Conservation (phyloP, 2,888 invertebrate species). For the Morpho deidamia region DNA sequence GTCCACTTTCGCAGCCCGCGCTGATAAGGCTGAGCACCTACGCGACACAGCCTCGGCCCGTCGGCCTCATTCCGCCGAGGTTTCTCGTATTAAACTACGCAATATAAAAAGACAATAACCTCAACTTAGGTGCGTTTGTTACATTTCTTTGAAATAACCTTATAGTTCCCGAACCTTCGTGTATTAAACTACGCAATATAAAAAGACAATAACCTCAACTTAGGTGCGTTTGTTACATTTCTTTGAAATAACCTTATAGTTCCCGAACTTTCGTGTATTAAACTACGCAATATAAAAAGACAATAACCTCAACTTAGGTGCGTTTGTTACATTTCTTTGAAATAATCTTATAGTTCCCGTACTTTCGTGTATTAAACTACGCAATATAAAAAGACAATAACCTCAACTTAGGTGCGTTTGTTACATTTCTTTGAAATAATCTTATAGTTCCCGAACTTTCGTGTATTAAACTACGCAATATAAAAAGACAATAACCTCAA, state of each 20-base stretch:
- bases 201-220: conserved; percentile 31
- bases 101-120: conserved; percentile 38
- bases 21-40: conserved; percentile 27
- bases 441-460: conserved; percentile 49
- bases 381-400: conserved; percentile 42
- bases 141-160: background rate
- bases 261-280: conserved; percentile 48
- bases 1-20: conserved; percentile 26
- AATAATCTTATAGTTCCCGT: no score
- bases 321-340: background rate
- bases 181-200: conserved; percentile 53
- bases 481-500: conserved; percentile 31
- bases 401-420: conserved; percentile 15
- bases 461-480: conserved; percentile 54
- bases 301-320: conserved; percentile 25
- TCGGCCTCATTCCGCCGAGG: conserved; percentile 56
- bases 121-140: conserved; percentile 8
- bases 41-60: conserved; percentile 43
- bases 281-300: conserved; percentile 50
- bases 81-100: conserved; percentile 51
- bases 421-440: background rate
- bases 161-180: conserved; percentile 48
- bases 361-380: conserved; percentile 50
- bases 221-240: background rate
- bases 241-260: no score